Evolutionary conservation across 1,140 invertebrate species (phyloP).

Genomic region (Whitmania pigra): DNA sequence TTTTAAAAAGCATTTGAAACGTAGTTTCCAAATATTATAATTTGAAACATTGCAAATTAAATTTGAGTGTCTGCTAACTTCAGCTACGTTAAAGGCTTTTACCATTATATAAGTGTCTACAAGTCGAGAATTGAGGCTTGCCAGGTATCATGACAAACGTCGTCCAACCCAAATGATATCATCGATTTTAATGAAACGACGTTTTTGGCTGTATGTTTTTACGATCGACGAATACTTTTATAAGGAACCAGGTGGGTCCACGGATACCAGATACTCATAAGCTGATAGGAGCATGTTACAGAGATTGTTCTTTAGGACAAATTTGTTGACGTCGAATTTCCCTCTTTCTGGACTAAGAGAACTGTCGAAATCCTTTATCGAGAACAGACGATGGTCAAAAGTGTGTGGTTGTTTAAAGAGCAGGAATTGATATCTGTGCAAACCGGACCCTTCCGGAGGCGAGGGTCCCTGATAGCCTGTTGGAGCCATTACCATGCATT

Average conservation of each 20-base stretch:
- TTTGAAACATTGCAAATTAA: too few species aligned
- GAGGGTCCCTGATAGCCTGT: background rate
- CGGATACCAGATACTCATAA: background rate
- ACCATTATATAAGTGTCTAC: too few species aligned
- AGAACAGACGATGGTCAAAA: background rate
- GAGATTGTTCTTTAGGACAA: background rate
- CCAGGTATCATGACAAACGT: too few species aligned
- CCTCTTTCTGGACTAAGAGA: background rate
- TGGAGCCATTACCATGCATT: background rate
- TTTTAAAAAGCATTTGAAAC: too few species aligned
- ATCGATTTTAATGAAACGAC: too few species aligned
- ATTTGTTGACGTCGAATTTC: background rate
- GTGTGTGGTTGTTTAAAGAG: constrained; percentile 2
- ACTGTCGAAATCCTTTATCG: background rate
- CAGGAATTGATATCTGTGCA: constrained; percentile 11
- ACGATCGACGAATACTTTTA: background rate
- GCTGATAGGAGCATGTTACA: background rate
- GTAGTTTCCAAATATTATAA: too few species aligned
- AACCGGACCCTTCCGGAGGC: background rate
- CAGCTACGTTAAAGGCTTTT: too few species aligned
- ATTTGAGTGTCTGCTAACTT: too few species aligned
- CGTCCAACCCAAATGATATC: too few species aligned
- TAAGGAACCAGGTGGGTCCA: background rate
- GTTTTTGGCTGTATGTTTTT: too few species aligned
- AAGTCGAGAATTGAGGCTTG: too few species aligned